Evolutionary conservation across 2,113 vertebrate genomes (phyloP), one percentile per base, ranked within the genome.

Genomic region (Uria lomvia): DNA sequence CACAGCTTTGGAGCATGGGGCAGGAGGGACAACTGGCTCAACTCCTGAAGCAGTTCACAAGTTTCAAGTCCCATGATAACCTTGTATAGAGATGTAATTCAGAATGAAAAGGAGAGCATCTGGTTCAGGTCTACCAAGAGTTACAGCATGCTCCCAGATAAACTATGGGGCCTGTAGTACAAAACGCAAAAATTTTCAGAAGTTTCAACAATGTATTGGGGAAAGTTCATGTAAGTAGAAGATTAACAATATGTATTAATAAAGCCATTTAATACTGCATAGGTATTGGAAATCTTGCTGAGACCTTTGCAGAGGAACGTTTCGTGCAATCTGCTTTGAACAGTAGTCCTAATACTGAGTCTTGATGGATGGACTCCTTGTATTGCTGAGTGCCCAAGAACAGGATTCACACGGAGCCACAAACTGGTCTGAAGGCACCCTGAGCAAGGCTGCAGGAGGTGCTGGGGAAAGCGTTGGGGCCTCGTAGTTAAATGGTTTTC

Each of bases 301-400:
- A 38, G 80, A 56, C 15, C 8, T 68, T 88, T 85, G 52, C 53
- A 82, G 78, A 47, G 34, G 36, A 18, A 59, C 0, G 1, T n/a
- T 82, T 76, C 12, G 30, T 47, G 27, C 27, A 50, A 3, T 63
- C 29, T 76, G 29, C 47, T 79, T 88, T 76, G 53, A 94, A 52
- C 12, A 58, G 14, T 12, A 40, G 42, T 53, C 26, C 11, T 43
- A 11, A 29, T 86, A 70, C 24, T 53, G 47, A 67, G 10, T 67
- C 16, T 22, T 53, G 52, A 24, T 80, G 38, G 15, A 15, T 13
- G n/a, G n/a, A 11, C 21, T 86, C 0, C 0, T 30, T 50, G 34
- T 50, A 23, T 11, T 84, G 65, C 30, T 29, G 36, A 87, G 8
- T 29, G 15, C 60, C 18, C 22, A n/a, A 62, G 50, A 49, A 26